These are phyloP conservation scores for Erpetoichthys calabaricus DNA, from an alignment of 2,797 vertebrate species.

Conservation along the genomic window DNA sequence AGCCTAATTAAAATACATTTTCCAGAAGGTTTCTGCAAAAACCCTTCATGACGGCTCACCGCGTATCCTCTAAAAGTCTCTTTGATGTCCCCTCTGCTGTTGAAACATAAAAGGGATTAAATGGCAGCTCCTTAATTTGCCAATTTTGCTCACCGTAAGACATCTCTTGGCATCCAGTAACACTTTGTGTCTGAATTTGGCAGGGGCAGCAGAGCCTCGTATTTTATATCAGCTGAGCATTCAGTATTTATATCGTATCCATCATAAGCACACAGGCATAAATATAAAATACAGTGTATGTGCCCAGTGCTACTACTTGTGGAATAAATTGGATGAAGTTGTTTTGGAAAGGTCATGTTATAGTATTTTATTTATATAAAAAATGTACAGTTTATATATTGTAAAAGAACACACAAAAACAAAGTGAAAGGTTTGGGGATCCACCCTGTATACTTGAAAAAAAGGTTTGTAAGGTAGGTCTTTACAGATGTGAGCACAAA, in stretches of 20 bases:
- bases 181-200: conserved; percentile 44
- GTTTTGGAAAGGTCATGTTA: too few relatives aligned
- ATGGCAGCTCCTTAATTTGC: conserved; percentile 42
- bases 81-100: conserved; percentile 45
- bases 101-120: conserved; percentile 52
- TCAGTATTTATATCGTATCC: not conserved
- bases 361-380: too few relatives aligned
- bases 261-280: too few relatives aligned
- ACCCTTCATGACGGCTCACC: conserved; percentile 17
- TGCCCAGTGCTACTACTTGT: too few relatives aligned
- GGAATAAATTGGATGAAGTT: too few relatives aligned
- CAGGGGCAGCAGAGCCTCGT: conserved; percentile 35
- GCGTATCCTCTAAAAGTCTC: conserved; percentile 31
- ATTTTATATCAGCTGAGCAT: conserved; percentile 53
- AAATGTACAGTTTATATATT: too few relatives aligned
- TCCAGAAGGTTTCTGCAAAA: conserved; percentile 40
- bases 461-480: too few relatives aligned
- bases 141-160: conserved; percentile 42
- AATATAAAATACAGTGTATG: too few relatives aligned
- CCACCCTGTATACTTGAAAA: too few relatives aligned
- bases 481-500: too few relatives aligned
- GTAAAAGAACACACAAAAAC: too few relatives aligned
- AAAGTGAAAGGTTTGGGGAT: too few relatives aligned
- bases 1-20: conserved; percentile 46
- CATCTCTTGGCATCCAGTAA: conserved; percentile 43